Percentiles rank a stretch among this genome's conserved stretches.
These are phyloP conservation scores for Subanguina moxae DNA, from an alignment of 1,140 invertebrate species.

Conservation along the genomic window DNA sequence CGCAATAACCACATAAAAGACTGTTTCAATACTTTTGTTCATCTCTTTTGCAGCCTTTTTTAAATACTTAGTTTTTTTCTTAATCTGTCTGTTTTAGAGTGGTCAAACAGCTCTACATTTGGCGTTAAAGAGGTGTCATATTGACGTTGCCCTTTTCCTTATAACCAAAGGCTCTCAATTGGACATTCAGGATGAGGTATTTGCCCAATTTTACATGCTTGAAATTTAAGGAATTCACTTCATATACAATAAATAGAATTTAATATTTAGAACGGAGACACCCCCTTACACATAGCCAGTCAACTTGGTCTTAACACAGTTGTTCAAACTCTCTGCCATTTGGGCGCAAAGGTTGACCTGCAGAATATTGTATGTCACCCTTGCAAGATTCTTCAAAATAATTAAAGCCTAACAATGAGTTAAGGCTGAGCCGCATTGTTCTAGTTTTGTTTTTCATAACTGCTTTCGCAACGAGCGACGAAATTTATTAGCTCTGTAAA, in stretches of 20 bases:
- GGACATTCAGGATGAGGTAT: constrained; percentile 13
- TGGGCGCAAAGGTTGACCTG: constrained; percentile 71
- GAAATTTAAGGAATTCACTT: no score
- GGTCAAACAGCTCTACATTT: constrained; percentile 67
- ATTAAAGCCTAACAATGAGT: no score
- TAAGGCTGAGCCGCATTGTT: no score
- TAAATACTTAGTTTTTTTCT: no score
- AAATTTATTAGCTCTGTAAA: no score
- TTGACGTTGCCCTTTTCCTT: constrained; percentile 76
- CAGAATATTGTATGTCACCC: constrained; percentile 64
- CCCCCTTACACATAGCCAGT: constrained; percentile 72
- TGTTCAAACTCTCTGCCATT: constrained; percentile 72
- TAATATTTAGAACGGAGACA: constrained; percentile 69
- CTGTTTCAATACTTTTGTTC: no score
- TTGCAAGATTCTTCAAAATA: no score
- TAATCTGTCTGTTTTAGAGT: constrained; percentile 59
- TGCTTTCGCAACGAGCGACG: no score
- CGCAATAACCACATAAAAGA: no score
- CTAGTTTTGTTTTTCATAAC: no score
- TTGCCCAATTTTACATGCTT: background rate
- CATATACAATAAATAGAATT: constrained; percentile 14
- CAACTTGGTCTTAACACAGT: constrained; percentile 69
- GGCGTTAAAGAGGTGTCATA: constrained; percentile 66
- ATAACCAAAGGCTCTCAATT: constrained; percentile 77
- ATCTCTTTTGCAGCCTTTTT: no score